Evolutionary conservation across 2,888 invertebrate species (phyloP).

Genomic region (Monoplex corrugatus): DNA sequence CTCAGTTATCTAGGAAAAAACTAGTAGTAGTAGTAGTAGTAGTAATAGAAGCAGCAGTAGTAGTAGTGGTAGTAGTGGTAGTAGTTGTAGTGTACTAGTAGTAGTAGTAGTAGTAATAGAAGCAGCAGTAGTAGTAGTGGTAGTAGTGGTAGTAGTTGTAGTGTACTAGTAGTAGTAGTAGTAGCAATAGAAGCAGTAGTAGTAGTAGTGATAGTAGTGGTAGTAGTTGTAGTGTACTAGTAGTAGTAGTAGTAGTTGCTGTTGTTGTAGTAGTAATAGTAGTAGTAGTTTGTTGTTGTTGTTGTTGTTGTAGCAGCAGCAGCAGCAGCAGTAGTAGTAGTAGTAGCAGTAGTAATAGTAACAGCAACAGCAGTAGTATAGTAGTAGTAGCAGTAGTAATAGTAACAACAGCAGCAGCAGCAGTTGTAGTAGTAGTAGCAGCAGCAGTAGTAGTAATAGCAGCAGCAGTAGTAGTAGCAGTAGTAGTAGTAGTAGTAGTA

Average conservation of each 20-base stretch:
- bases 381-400: constrained; percentile 2
- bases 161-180: neutral
- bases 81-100: neutral
- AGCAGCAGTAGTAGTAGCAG: neutral
- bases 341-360: neutral
- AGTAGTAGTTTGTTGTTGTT: neutral
- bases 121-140: neutral
- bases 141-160: neutral
- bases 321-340: neutral
- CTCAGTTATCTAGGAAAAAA: no score
- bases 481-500: neutral
- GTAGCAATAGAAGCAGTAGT: neutral
- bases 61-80: neutral
- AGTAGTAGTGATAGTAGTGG: neutral
- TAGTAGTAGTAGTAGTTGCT: neutral
- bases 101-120: neutral
- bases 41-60: neutral
- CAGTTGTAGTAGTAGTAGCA: neutral
- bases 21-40: neutral
- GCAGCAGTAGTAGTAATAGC: neutral
- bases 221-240: neutral
- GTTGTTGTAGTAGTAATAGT: neutral
- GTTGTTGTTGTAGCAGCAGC: neutral
- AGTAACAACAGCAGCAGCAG: neutral
- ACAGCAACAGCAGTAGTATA: neutral